phyloP scores from a whole-genome alignment of 2,888 invertebrate genomes.

The Orthosia gracilis region DNA sequence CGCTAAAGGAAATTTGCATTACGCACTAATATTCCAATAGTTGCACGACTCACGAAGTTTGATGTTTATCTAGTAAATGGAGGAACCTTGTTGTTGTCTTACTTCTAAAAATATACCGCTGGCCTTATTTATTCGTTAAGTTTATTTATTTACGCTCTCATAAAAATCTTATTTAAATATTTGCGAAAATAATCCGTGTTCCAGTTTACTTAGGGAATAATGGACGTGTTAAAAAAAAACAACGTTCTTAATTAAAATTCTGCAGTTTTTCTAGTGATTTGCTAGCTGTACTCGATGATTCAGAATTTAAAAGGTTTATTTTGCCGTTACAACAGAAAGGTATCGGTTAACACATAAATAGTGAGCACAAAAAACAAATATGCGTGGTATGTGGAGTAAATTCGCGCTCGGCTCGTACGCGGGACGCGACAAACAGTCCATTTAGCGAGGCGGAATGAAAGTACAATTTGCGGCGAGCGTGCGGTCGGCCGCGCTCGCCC shows the following conservation, averaged over 20 bases:
- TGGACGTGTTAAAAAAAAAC: conserved; percentile 31
- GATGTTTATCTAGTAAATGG: conserved; percentile 74
- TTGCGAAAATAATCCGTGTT: conserved; percentile 49
- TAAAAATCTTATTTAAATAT: conserved; percentile 56
- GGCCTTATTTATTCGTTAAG: conserved; percentile 54
- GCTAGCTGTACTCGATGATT: not conserved
- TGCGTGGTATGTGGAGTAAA: conserved; percentile 62
- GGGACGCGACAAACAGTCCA: conserved; percentile 77
- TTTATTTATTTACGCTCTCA: conserved; percentile 61
- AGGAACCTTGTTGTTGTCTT: conserved; percentile 69
- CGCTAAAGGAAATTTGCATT: conserved; percentile 75
- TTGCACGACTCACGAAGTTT: conserved; percentile 70
- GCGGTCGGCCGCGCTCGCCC: conserved; percentile 65
- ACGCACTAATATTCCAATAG: conserved; percentile 73
- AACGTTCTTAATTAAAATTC: conserved; percentile 41
- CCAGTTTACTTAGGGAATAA: conserved; percentile 40
- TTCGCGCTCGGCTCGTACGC: conserved; percentile 61
- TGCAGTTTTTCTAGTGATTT: conserved; percentile 13
- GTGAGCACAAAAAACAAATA: conserved; percentile 56
- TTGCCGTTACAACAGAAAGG: conserved; percentile 44
- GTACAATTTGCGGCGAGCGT: conserved; percentile 81
- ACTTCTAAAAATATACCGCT: conserved; percentile 54
- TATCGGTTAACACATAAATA: conserved; percentile 63
- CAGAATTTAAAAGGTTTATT: conserved; percentile 35
- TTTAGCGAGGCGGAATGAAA: conserved; percentile 80